Evolutionary conservation across 2,797 vertebrate genomes (phyloP).

Genomic region (Pangasius mekongensis): DNA sequence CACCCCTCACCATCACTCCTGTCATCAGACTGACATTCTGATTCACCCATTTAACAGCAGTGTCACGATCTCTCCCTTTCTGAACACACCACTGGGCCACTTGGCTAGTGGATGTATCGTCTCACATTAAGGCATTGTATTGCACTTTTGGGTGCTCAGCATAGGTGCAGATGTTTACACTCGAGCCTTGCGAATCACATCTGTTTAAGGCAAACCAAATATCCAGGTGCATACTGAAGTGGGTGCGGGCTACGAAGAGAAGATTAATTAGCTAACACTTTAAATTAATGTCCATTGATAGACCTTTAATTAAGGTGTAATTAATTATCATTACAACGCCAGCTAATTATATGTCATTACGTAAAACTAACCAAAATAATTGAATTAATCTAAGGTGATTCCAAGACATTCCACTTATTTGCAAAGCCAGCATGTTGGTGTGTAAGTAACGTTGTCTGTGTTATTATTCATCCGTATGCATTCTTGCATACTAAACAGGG

Average conservation of each 20-base stretch:
- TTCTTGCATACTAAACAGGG: constrained; percentile 50
- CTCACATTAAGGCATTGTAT: constrained; percentile 28
- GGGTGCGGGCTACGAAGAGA: constrained; percentile 54
- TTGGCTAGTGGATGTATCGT: constrained; percentile 46
- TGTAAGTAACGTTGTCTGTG: constrained; percentile 50
- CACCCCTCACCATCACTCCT: constrained; percentile 64
- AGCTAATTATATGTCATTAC: constrained; percentile 69
- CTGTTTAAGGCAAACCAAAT: constrained; percentile 56
- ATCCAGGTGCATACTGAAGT: constrained; percentile 50
- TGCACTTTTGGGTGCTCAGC: constrained; percentile 17
- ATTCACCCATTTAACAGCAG: constrained; percentile 66
- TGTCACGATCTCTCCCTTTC: constrained; percentile 52
- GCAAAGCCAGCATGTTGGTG: constrained; percentile 67
- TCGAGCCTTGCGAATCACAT: constrained; percentile 40
- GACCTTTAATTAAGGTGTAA: constrained; percentile 77
- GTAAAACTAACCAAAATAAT: constrained; percentile 74
- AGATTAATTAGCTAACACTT: constrained; percentile 80
- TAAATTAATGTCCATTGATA: constrained; percentile 81
- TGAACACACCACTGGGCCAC: constrained; percentile 58
- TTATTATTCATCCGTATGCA: constrained; percentile 41
- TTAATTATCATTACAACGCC: constrained; percentile 81
- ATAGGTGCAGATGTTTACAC: constrained; percentile 53
- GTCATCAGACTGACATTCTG: constrained; percentile 65
- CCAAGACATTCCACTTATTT: constrained; percentile 69
- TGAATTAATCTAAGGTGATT: constrained; percentile 75